phyloP scores from a whole-genome alignment of 2,888 invertebrate species.

The Mesoligia furuncula region DNA sequence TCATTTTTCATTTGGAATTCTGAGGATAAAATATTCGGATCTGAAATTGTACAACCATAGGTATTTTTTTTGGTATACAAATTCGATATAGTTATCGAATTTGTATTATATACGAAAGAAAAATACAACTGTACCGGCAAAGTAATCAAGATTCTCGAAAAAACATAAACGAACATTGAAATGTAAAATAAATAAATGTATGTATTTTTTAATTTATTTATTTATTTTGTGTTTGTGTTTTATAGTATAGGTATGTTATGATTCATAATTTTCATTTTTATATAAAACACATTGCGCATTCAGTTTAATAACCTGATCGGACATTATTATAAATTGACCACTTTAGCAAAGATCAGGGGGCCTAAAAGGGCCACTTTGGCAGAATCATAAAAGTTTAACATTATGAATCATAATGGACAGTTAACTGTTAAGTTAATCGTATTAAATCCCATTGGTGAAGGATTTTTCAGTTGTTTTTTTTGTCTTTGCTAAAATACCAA shows the following conservation, averaged over 20 bases:
- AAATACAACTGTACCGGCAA: not conserved
- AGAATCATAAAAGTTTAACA: too few relatives aligned
- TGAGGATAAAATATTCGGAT: not conserved
- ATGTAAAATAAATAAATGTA: not conserved
- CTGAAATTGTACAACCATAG: not conserved
- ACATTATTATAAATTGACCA: not conserved
- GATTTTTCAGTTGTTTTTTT: too few relatives aligned
- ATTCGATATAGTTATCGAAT: too few relatives aligned
- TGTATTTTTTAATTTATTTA: not conserved
- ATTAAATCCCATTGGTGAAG: too few relatives aligned
- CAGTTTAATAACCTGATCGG: not conserved
- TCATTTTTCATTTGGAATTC: slow-evolving; percentile 5
- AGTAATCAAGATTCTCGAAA: not conserved
- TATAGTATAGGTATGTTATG: not conserved
- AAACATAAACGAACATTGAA: not conserved
- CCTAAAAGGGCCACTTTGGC: too few relatives aligned
- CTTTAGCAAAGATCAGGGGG: not conserved
- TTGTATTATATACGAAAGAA: not conserved
- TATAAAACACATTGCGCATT: not conserved
- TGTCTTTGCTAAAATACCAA: too few relatives aligned
- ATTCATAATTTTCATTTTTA: not conserved
- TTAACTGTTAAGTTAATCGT: too few relatives aligned
- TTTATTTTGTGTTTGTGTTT: not conserved
- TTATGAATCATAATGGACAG: too few relatives aligned
- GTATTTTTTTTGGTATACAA: not conserved